Base-by-base conservation (phyloP, 1,140 invertebrate genomes). In the Zaprionus kolodkinae region DNA sequence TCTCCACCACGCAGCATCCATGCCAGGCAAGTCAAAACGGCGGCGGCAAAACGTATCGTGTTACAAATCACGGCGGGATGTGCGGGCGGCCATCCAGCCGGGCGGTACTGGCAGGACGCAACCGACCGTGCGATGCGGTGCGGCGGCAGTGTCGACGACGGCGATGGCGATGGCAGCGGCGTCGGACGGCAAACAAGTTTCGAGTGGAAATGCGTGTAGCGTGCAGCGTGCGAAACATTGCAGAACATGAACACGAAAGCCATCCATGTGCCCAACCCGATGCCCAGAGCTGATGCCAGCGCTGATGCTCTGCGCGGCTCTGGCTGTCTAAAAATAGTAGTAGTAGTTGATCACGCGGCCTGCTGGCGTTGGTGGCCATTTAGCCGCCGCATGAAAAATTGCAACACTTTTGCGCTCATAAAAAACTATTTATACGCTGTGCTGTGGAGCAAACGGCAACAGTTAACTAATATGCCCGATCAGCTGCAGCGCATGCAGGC, bases 131-230 rank as follows among this genome's bases (percentile, higher is more conserved):
- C 64, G 30, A 71, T 43, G 48, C 64, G 35, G 33, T 30, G n/a
- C 48, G 25, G 62, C 25, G 66, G 36, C n/a, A n/a, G n/a, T n/a
- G 21, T 21, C 62, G 45, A 21, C 60, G 21, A 10, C 52, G 21
- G 36, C 59, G 35, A 35, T 11, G 2, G 54, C 59, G 38, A 3
- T 35, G 27, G 4, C 9, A 13, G 61, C 62, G 48, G 48, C 48
- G 40, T 45, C 66, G 72, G 48, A 56, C 48, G 40, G 52, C 66
- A 76, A 86, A 86, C 83, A 86, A 86, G 83, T 89, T 89, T 89
- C 85, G 86, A 89, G 81, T 89, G 85, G 86, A 89, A 90, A 89
- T 89, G 85, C 85, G 85, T 89, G 85, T 89, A 90, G 85, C 85
- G 85, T 88, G 85, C 85, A 87, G 84, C 84, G 85, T 87, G 85